Evolutionary conservation across 2,113 vertebrate genomes (phyloP).

Genomic region (Hypocryptadius cinnamomeus): DNA sequence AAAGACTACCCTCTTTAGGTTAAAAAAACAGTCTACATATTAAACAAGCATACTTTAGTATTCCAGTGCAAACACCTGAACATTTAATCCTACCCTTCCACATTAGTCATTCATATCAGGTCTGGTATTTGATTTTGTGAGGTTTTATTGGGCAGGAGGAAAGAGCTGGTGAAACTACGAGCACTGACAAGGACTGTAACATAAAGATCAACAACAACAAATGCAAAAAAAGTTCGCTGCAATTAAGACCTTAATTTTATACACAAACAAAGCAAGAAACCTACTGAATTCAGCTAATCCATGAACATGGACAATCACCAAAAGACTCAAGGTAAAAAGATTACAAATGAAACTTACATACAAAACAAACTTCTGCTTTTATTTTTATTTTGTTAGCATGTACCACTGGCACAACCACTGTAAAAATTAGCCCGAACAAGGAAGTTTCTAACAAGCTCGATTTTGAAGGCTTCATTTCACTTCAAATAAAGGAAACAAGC

Average conservation of each 20-base stretch:
- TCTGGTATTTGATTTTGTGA: neutral
- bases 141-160: neutral
- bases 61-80: neutral
- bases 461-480: neutral
- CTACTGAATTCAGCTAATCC: neutral
- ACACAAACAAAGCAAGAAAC: neutral
- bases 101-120: neutral
- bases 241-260: neutral
- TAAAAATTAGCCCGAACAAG: neutral
- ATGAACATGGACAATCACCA: neutral
- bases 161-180: neutral
- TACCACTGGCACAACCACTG: neutral
- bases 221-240: rapidly evolving
- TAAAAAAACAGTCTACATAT: neutral
- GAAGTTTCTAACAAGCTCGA: neutral
- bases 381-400: neutral
- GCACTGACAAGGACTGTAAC: neutral
- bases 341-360: neutral
- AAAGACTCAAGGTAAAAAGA: neutral
- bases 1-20: neutral
- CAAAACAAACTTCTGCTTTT: neutral
- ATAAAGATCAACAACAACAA: neutral
- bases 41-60: neutral
- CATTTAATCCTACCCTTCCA: neutral
- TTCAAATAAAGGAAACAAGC: neutral